These are phyloP conservation scores for Vidua chalybeata DNA, from an alignment of 2,113 vertebrate genomes.

Conservation along the genomic window DNA sequence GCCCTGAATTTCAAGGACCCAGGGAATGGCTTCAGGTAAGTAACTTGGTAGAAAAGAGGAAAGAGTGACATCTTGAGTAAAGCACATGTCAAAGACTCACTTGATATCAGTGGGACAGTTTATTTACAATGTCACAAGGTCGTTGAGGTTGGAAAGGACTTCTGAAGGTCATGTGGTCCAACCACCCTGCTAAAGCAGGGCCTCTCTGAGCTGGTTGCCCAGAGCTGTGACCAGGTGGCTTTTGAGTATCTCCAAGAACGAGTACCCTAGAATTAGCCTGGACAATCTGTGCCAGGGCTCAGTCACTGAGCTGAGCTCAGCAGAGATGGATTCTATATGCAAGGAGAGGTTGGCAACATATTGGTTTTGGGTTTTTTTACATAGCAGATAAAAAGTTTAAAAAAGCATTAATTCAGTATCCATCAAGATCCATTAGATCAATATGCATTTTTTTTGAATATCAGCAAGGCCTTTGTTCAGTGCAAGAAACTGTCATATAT, in stretches of 20 bases:
- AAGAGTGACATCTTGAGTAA: background rate
- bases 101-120: background rate
- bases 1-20: conserved; percentile 33
- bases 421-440: background rate
- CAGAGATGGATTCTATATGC: background rate
- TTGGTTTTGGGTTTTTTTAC: background rate
- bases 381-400: background rate
- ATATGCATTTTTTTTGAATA: background rate
- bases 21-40: conserved; percentile 58
- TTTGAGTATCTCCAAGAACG: background rate
- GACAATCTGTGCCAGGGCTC: background rate
- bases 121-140: background rate
- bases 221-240: background rate
- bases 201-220: background rate
- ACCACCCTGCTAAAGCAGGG: background rate
- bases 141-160: background rate
- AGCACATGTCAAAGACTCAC: background rate
- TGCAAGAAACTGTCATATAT: background rate
- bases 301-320: background rate
- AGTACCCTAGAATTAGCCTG: background rate
- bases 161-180: background rate
- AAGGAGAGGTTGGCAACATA: background rate
- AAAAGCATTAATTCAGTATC: background rate
- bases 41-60: background rate
- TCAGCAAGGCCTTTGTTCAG: background rate